Evolutionary conservation across 2,113 vertebrate genomes (phyloP), one percentile per base, ranked within the genome.

Genomic region (Lophius piscatorius): DNA sequence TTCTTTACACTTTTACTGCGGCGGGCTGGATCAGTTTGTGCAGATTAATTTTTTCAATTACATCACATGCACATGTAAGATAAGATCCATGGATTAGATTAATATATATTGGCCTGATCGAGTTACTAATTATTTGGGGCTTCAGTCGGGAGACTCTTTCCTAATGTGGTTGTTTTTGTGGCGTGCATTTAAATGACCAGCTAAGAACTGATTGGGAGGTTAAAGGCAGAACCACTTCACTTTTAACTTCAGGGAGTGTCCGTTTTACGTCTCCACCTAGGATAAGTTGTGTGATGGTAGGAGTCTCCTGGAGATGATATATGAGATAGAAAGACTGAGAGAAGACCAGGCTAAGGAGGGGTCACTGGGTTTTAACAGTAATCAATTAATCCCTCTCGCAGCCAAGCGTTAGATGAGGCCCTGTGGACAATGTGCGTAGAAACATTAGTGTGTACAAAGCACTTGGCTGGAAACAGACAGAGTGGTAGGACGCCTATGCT

Each of bases 321-420:
- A 94, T 90, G 88, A 88, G 67, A 87, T 86, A 90, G 80, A 82
- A 55, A 52, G 17, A 51, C 54, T 70, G 42, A 80, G 81, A 91
- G 82, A 88, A 85, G 80, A 79, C 38, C 13, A 58, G 65, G 68
- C 46, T 16, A 67, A 48, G 48, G 88, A 89, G 91, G 91, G 93
- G 92, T 95, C 93, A 93, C 78, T 91, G 81, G 82, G 91, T 89
- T 76, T 86, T 90, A 92, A 94, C 93, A 87, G 81, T 76, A 91
- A 91, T 95, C 94, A 91, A 92, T 94, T 94, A 90, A 88, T 92
- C 92, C 94, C 93, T 91, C 80, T 94, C 86, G 68, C 63, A 60
- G 69, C 74, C 65, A 34, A 76, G 67, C 74, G 74, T 84, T 80
- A 56, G 71, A 75, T 51, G 51, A 58, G 61, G 63, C 71, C 81